Evolutionary conservation across 1,140 invertebrate genomes (phyloP).

Genomic region (Apis laboriosa): DNA sequence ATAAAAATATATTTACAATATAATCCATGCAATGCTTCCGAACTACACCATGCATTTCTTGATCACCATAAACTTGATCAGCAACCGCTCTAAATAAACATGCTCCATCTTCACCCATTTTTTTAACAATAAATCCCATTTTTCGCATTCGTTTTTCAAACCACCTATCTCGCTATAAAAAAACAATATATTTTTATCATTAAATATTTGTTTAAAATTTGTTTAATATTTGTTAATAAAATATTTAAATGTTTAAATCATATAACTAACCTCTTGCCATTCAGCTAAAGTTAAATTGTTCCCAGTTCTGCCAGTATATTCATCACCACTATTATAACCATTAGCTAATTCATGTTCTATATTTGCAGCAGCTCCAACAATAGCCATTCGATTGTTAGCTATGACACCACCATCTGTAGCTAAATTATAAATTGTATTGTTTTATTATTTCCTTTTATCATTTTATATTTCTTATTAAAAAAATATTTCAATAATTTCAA

Average conservation of each 20-base stretch:
- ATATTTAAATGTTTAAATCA: neutral
- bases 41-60: constrained; percentile 94
- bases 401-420: constrained; percentile 69
- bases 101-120: constrained; percentile 96
- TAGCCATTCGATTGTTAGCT: constrained; percentile 70
- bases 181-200: neutral
- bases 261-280: constrained; percentile 82
- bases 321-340: constrained; percentile 90
- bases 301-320: constrained; percentile 84
- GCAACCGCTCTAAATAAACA: constrained; percentile 95
- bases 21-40: constrained; percentile 96
- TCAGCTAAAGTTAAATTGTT: constrained; percentile 82
- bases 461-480: neutral
- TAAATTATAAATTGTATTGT: constrained; percentile 36
- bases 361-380: constrained; percentile 70
- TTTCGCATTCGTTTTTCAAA: constrained; percentile 89
- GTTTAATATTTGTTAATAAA: neutral
- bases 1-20: constrained; percentile 85
- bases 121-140: constrained; percentile 91
- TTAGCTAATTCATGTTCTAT: constrained; percentile 73
- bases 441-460: neutral
- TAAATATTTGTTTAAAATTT: neutral
- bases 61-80: constrained; percentile 96
- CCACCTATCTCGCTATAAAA: constrained; percentile 82
- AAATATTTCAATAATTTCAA: neutral